phyloP scores from a whole-genome alignment of 1,140 invertebrate genomes.

The Rhopalosiphum maidis region DNA sequence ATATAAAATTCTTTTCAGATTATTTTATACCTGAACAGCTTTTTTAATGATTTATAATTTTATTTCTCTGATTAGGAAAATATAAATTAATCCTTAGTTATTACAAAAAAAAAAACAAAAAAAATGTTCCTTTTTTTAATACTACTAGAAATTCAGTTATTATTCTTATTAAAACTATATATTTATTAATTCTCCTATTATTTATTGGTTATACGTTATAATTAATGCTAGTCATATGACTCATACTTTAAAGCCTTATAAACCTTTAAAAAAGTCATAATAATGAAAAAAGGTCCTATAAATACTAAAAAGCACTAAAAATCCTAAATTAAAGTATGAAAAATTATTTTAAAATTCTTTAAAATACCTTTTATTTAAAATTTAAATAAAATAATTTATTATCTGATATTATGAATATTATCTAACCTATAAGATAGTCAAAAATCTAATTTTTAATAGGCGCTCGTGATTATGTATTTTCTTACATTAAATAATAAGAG shows the following conservation, averaged over 20 bases:
- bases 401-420: not conserved
- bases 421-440: not conserved
- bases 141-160: not conserved
- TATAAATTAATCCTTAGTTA: not conserved
- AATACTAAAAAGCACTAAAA: not conserved
- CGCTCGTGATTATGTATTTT: not conserved
- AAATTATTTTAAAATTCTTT: no score
- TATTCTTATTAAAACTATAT: not conserved
- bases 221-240: no score
- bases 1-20: not conserved
- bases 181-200: not conserved
- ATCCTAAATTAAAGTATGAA: not conserved
- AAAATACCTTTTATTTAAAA: not conserved
- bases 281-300: not conserved
- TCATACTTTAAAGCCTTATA: no score
- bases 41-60: not conserved
- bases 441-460: not conserved
- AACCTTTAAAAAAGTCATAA: not conserved
- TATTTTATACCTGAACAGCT: not conserved
- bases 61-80: not conserved
- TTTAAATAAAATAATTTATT: no score
- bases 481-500: no score
- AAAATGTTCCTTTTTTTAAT: not conserved
- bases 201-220: not conserved
- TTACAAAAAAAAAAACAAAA: not conserved